Conservation (phyloP, 2,797 vertebrate species). For the Micropoecilia bifurca region DNA sequence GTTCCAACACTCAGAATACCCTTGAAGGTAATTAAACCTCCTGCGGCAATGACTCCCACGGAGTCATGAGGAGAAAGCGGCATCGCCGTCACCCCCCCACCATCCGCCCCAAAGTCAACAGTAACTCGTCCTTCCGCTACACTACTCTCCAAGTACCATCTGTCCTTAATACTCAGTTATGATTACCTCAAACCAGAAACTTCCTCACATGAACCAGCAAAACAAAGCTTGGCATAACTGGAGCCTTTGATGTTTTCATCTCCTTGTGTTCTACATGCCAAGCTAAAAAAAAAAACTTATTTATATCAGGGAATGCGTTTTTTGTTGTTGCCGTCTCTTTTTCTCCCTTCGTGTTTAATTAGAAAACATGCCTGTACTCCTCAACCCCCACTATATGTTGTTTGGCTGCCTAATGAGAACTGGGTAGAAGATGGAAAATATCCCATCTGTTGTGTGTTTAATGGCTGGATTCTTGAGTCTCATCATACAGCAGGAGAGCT, state of each 20-base stretch:
- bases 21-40: constrained; percentile 70
- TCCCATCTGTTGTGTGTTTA: constrained; percentile 75
- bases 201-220: constrained; percentile 16
- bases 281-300: constrained; percentile 38
- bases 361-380: constrained; percentile 51
- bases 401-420: constrained; percentile 63
- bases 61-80: constrained; percentile 56
- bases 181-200: constrained; percentile 39
- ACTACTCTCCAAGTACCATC: constrained; percentile 62
- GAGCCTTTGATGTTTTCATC: constrained; percentile 36
- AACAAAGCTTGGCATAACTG: constrained; percentile 31
- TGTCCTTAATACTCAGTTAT: constrained; percentile 53
- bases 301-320: constrained; percentile 27
- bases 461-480: constrained; percentile 69
- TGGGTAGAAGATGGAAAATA: constrained; percentile 52
- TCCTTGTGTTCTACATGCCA: constrained; percentile 38
- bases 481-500: constrained; percentile 62
- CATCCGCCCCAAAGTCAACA: constrained; percentile 57
- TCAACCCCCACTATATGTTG: constrained; percentile 63
- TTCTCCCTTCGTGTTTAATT: constrained; percentile 41
- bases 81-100: constrained; percentile 62
- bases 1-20: constrained; percentile 74
- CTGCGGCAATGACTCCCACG: constrained; percentile 69
- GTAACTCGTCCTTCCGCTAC: constrained; percentile 54
- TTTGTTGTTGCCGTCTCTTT: neutral